Conservation (phyloP, 2,797 vertebrate genomes). For the Smutsia gigantea region DNA sequence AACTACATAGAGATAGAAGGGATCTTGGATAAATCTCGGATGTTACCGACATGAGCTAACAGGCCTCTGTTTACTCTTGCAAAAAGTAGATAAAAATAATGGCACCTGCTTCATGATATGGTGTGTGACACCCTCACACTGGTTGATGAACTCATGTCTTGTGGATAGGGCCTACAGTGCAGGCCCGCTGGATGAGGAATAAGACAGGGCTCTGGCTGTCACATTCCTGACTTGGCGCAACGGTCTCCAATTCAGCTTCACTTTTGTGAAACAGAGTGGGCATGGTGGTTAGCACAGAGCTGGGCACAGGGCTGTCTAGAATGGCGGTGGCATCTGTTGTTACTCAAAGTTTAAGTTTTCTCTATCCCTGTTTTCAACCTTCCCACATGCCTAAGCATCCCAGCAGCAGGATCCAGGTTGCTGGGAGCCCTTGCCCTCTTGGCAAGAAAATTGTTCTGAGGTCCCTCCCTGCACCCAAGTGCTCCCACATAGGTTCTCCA, state of each 20-base stretch:
- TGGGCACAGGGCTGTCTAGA: background rate
- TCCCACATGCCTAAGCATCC: background rate
- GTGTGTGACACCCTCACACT: background rate
- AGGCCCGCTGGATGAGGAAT: rapidly evolving
- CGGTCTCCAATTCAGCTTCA: background rate
- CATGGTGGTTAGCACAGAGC: background rate
- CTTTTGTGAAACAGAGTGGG: background rate
- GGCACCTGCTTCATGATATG: background rate
- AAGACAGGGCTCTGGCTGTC: background rate
- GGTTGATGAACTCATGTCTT: background rate
- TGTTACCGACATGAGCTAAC: background rate
- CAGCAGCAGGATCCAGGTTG: background rate
- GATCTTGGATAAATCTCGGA: background rate
- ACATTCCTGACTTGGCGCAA: background rate
- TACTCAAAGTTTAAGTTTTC: background rate
- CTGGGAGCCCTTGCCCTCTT: background rate
- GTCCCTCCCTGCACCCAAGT: background rate
- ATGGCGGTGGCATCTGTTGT: background rate
- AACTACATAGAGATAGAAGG: background rate
- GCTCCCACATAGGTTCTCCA: background rate
- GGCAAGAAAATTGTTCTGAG: background rate
- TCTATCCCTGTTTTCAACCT: background rate
- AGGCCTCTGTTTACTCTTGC: background rate
- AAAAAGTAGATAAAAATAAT: background rate
- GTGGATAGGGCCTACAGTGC: background rate